Evolutionary conservation across 2,113 vertebrate genomes (phyloP), one percentile per base, ranked within the genome.

Genomic region (Cephalopholis sonnerati): DNA sequence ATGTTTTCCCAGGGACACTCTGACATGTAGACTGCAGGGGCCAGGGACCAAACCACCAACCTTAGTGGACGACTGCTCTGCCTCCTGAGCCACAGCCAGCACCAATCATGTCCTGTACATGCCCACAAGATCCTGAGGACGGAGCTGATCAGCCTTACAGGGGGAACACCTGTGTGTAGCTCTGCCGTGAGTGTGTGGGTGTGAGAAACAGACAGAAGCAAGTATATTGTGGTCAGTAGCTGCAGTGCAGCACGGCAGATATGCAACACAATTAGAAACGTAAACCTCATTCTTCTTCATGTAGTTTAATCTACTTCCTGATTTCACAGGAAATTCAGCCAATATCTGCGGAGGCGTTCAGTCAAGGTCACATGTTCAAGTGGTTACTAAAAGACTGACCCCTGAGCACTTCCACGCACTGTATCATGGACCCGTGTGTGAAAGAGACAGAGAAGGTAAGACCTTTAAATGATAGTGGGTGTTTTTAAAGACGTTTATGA

Each of bases 371-470:
- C 7, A 1, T 32, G 55, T 1, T 3, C 15, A 7, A 50, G 69
- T 41, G 63, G 64, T 77, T 71, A 32, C 32, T 66, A 29, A 66
- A 16, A 50, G n/a, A 27, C 41, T 69, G 48, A 81, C 70, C 73
- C 10, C 0, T 48, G 46, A 44, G 39, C 18, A 44, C 6, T 64
- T 20, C 29, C 25, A 59, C 24, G 12, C 69, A 48, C 39, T 46
- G 25, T 1, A 29, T 66, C 64, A 63, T 39, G 64, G 58, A 87
- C 18, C 11, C n/a, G 17, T 0, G 24, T 32, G 53, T 63, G 67
- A 80, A 18, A 36, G 55, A 78, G 11, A 59, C 10, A 78, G 70
- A 57, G 15, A 74, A 90, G 91, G 92, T 93, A 91, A 89, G 92
- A 82, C 24, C 29, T 46, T 58, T 20, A 25, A 32, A 41, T 32